phyloP scores from a whole-genome alignment of 2,888 invertebrate species.

The Drosophila kanekoi region DNA sequence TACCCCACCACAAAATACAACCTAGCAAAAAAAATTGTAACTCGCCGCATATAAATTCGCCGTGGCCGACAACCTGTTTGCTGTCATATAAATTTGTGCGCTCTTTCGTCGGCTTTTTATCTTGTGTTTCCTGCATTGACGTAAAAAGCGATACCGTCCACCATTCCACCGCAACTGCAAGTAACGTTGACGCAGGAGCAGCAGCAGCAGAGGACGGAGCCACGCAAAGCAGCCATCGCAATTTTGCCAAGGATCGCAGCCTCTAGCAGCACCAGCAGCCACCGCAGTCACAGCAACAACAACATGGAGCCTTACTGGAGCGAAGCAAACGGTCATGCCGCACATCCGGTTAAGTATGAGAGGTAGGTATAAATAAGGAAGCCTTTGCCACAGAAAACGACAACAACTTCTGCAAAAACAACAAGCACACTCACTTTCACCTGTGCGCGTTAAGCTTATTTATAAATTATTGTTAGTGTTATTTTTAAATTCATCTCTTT shows the following conservation, averaged over 20 bases:
- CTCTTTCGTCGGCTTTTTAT: slow-evolving; percentile 53
- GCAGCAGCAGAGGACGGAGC: slow-evolving; percentile 37
- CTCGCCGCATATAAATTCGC: slow-evolving; percentile 64
- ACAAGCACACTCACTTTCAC: slow-evolving; percentile 62
- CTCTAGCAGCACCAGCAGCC: slow-evolving; percentile 43
- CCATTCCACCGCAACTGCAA: slow-evolving; percentile 83
- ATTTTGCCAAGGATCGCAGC: slow-evolving; percentile 40
- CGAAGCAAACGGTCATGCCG: slow-evolving; percentile 85
- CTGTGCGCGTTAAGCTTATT: slow-evolving; percentile 54
- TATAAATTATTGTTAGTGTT: slow-evolving; percentile 47
- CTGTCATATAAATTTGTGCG: slow-evolving; percentile 55
- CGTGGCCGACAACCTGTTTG: slow-evolving; percentile 77
- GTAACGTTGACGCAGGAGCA: slow-evolving; percentile 61
- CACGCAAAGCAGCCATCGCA: slow-evolving; percentile 17
- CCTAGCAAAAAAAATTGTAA: slow-evolving; percentile 40
- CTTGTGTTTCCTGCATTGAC: slow-evolving; percentile 54
- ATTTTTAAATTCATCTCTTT: slow-evolving; percentile 41
- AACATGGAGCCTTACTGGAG: slow-evolving; percentile 85
- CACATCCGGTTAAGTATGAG: slow-evolving; percentile 85
- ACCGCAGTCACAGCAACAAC: slow-evolving; percentile 38
- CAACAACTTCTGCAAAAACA: slow-evolving; percentile 33
- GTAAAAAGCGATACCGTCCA: slow-evolving; percentile 66
- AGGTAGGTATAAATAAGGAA: slow-evolving; percentile 81
- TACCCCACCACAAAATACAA: slow-evolving; percentile 51
- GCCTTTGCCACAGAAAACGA: slow-evolving; percentile 24